Percentiles rank a stretch among this genome's conserved stretches.
These are phyloP conservation scores for Penaeus japonicus DNA, from an alignment of 1,140 invertebrate species.

Conservation along the genomic window DNA sequence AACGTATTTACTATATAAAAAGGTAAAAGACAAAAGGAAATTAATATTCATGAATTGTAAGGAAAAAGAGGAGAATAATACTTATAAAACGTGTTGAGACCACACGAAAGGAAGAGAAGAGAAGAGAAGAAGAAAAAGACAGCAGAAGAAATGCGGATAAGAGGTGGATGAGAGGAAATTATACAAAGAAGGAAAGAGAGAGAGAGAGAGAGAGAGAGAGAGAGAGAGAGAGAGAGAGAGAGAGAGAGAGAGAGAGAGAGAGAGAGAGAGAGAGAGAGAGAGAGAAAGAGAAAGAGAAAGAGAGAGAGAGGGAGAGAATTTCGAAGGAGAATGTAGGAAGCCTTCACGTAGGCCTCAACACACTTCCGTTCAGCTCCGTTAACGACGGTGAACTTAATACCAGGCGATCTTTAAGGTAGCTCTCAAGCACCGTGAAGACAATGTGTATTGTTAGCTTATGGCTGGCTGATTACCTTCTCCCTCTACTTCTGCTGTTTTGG, in stretches of 20 bases:
- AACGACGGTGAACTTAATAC: no score
- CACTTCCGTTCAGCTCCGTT: no score
- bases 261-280: background rate
- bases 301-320: background rate
- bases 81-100: no score
- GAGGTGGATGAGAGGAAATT: background rate
- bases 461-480: no score
- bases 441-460: no score
- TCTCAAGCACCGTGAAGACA: no score
- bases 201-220: conserved; percentile 1
- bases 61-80: no score
- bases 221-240: background rate
- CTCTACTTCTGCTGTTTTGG: no score
- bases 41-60: no score
- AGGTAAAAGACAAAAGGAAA: no score
- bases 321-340: background rate
- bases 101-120: background rate
- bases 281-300: background rate
- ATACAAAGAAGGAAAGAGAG: background rate
- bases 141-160: background rate
- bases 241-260: background rate
- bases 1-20: no score
- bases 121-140: background rate
- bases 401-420: no score
- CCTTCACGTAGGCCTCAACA: background rate